phyloP scores from a whole-genome alignment of 1,140 invertebrate species.

The Zeugodacus cucurbitae region DNA sequence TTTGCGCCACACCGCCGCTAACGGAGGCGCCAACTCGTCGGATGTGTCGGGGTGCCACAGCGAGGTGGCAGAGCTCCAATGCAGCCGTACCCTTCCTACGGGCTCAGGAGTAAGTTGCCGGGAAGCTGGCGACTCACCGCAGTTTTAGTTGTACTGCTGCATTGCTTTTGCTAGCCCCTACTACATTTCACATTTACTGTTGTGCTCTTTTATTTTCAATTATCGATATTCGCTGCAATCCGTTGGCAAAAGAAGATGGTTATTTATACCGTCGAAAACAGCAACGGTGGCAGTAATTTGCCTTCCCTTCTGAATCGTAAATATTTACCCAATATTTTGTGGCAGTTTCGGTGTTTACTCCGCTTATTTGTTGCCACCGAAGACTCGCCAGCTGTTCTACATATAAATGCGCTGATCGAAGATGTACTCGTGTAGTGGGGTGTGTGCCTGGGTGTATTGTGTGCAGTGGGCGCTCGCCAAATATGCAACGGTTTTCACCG shows the following conservation, averaged over 20 bases:
- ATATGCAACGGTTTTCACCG: not conserved
- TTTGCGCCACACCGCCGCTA: slow-evolving; percentile 31
- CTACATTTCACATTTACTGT: not conserved
- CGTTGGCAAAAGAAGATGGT: not conserved
- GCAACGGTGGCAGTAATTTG: not conserved
- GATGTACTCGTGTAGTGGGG: too few species aligned
- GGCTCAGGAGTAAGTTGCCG: not conserved
- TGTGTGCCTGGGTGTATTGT: not conserved
- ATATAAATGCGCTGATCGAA: not conserved
- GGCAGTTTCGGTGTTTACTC: slow-evolving; percentile 15
- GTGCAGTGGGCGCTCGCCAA: not conserved
- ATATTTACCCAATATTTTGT: slow-evolving; percentile 36
- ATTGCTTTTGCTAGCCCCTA: not conserved
- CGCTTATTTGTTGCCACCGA: slow-evolving; percentile 25
- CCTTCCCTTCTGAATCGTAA: slow-evolving; percentile 10
- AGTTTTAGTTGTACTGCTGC: not conserved
- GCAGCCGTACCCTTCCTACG: too few species aligned
- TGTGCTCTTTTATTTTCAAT: slow-evolving; percentile 23
- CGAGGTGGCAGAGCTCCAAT: not conserved
- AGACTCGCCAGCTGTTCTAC: slow-evolving; percentile 26
- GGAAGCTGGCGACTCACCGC: not conserved
- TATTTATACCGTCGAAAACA: slow-evolving; percentile 24
- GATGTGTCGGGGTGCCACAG: not conserved
- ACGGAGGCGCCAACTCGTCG: not conserved
- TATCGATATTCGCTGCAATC: slow-evolving; percentile 5